Evolutionary conservation across 1,140 invertebrate genomes (phyloP), one percentile per base, ranked within the genome.

Genomic region (Teleopsis dalmanni): DNA sequence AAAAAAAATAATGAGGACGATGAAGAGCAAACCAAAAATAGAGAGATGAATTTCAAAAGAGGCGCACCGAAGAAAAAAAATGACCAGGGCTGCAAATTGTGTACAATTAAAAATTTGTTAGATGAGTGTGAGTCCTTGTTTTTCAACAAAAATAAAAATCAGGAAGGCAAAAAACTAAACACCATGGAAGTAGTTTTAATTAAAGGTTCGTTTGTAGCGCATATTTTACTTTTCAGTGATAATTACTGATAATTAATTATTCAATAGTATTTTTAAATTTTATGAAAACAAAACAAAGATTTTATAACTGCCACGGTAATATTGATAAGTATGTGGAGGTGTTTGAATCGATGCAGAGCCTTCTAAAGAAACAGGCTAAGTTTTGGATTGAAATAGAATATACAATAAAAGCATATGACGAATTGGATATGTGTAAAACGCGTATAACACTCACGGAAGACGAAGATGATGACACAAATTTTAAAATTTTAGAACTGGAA

Each of bases 391-490:
- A 71, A 48, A 56, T 58, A 22, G 68, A 71, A 35, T 67, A 59
- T 44, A 57, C 65, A 14, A 56, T 69, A 2, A 69, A 69, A 25
- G 78, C 79, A 8, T 72, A 79, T 35, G 87, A 89, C 72, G 87
- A 90, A 71, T 58, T 89, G 22, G 76, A 78, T 52, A 87, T 88
- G 80, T 84, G 83, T 19, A 85, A 82, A 52, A 77, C 80, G 33
- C 65, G 84, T 31, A 68, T 88, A 49, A 36, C 53, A 1, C 41
- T 67, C 1, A 60, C 58, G 1, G 50, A 60, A n/a, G 44, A 67
- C 25, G 57, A 60, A 0, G 52, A 63, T 3, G 57, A 66, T 36
- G 60, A 59, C 21, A 60, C 65, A 1, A 64, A 59, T 21, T 66
- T 37, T 52, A 58, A 59, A 16, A 48, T 70, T 8, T 42, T 63